Evolutionary conservation across 1,140 invertebrate genomes (phyloP).

Genomic region (Rhopalosiphum padi): DNA sequence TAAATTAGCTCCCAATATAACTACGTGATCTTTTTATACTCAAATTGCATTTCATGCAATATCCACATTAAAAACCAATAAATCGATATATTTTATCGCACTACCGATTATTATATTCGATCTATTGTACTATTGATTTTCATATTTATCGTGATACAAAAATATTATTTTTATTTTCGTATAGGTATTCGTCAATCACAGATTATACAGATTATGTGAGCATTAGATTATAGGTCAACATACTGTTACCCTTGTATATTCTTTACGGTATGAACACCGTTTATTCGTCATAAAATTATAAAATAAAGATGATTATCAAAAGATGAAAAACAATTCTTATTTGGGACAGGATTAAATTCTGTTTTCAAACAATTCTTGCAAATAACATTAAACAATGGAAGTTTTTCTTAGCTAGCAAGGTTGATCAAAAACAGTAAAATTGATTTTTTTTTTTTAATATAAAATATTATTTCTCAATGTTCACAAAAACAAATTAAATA

Average conservation of each 20-base stretch:
- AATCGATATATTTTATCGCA: background rate
- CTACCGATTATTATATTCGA: background rate
- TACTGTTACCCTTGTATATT: background rate
- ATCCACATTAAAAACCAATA: background rate
- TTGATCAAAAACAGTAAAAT: background rate
- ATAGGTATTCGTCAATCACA: background rate
- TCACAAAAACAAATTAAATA: background rate
- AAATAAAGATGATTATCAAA: background rate
- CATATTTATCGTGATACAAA: background rate
- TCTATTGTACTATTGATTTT: background rate
- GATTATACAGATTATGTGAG: background rate
- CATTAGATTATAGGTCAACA: background rate
- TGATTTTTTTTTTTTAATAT: background rate
- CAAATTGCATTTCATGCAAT: background rate
- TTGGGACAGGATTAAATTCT: background rate
- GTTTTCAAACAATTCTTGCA: background rate
- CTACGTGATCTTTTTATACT: background rate
- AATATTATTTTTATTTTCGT: background rate
- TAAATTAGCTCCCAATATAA: background rate
- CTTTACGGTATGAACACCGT: background rate
- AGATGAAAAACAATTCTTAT: background rate
- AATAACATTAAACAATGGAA: background rate
- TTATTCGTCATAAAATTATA: background rate
- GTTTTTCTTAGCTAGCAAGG: background rate
- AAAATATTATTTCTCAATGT: no score